Base-by-base conservation (phyloP, 2,797 vertebrate genomes). In the Arctocebus calabarensis region DNA sequence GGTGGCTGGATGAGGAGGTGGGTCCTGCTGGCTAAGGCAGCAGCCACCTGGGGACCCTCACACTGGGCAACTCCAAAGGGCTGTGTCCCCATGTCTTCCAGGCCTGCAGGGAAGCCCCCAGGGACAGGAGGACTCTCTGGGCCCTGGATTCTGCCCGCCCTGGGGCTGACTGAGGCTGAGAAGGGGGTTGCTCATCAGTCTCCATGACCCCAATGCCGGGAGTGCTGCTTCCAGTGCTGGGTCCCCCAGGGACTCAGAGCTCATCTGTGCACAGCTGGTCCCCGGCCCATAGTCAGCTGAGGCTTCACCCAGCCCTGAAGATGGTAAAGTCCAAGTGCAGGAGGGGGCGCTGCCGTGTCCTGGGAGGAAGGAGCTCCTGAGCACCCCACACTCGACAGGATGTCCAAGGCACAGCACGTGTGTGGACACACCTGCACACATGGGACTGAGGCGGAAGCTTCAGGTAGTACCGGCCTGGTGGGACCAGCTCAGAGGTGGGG, bases 111-210 rank as follows among this genome's bases (percentile, higher is more conserved):
- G 52, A 68, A 13, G 52, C 25, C 27, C 81, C 23, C 0, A 43
- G 55, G 61, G 61, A 13, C 9, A 59, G 59, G 27, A 5, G 45
- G 10, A 1, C 27, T 59, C 29, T 78, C 70, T 43, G 27, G 66
- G 43, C 23, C 34, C 48, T 52, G 6, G 40, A 37, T 45, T 40
- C 61, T 13, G 7, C n/a, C 40, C 14, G 22, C 37, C 13, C 13
- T 2, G 12, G 66, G 23, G 22, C 27, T 8, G 12, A 29, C 29
- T 11, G 52, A 40, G 40, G 59, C 52, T 25, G 29, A 10, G 2
- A 0, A 3, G 22, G 2, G 34, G 13, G n/a, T 20, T 43, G 1
- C 17, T 43, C 23, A 3, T 27, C 3, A 11, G 70, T 40, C 48
- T 93, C 68, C 27, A 10, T 40, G 55, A 40, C 22, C 55, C 74